Evolutionary conservation across 2,113 vertebrate genomes (phyloP).

Genomic region (Pseudorhombus dupliciocellatus): DNA sequence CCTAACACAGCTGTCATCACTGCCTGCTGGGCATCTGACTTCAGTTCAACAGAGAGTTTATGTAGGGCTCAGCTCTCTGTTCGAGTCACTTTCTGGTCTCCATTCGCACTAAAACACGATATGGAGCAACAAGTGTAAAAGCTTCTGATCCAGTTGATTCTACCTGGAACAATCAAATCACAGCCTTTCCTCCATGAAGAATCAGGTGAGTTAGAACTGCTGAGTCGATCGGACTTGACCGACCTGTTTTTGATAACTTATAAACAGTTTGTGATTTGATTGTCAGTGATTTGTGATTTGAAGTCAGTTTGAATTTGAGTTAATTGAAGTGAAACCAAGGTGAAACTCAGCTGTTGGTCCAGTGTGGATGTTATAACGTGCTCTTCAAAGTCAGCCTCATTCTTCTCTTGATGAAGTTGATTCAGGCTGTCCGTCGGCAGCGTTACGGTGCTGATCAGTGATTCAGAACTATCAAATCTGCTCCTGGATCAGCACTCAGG

Average conservation of each 20-base stretch:
- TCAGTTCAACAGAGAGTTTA: slow-evolving; percentile 34
- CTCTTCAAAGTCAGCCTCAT: neutral
- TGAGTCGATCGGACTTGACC: neutral
- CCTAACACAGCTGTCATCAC: slow-evolving; percentile 57
- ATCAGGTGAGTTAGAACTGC: slow-evolving; percentile 28
- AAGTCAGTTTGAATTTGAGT: neutral
- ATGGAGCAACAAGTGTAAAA: neutral
- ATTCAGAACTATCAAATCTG: neutral
- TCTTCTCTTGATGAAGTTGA: too few relatives aligned
- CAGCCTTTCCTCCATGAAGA: slow-evolving; percentile 12
- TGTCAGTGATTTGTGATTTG: neutral
- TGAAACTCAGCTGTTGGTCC: neutral
- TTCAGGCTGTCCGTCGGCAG: neutral
- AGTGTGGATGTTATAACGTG: neutral
- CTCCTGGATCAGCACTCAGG: neutral
- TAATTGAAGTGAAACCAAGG: neutral
- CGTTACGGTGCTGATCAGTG: neutral
- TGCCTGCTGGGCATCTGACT: slow-evolving; percentile 50
- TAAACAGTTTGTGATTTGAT: neutral
- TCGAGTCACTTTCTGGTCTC: neutral
- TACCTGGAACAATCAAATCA: slow-evolving; percentile 19
- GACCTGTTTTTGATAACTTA: neutral
- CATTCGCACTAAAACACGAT: neutral
- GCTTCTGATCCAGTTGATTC: neutral
- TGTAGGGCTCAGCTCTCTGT: slow-evolving; percentile 18